Base-by-base conservation (phyloP, 2,113 vertebrate genomes). In the Cryptomyrus ogoouensis region DNA sequence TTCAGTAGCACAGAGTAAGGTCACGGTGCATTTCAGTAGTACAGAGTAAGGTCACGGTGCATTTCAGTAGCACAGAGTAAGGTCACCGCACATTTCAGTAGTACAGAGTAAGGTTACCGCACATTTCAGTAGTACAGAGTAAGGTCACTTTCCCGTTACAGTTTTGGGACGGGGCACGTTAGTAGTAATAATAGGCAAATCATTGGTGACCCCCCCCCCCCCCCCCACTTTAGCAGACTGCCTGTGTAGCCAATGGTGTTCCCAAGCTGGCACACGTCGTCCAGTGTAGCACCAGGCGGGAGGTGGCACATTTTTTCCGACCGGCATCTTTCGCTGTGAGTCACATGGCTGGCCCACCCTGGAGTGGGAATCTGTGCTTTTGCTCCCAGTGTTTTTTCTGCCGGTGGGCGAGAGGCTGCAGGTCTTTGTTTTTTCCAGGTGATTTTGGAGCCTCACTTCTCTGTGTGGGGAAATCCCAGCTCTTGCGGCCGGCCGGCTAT, bases 171-270 rank as follows among this genome's bases (percentile, higher is more conserved):
- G 5, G 47, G n/a, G 12, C n/a, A n/a, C 2, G 44, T 21, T 47
- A 47, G 24, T 46, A 74, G n/a, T 46, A 49, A 24, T 19, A 77
- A 47, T 44, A 89, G 35, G 19, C 19, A 49, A 24, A 19, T 74
- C 21, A 85, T 89, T 80, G 39, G 44, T 85, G 85, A 90, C 70
- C 80, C 80, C 50, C 5, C 15, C 74, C 27, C 27, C 88, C 70
- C 87, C 87, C 39, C 3, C 6, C 56, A 49, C 84, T 88, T 90
- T 66, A 58, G 58, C 66, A 58, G 70, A 50, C 42, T 88, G 86
- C 86, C 70, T 70, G 19, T 35, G n/a, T 84, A 56, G 39, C 31
- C 74, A 84, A 10, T 66, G 46, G 47, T 88, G 46, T 42, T 88
- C 83, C 74, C 87, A 89, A 49, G 19, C 46, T 21, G 27, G 46